Evolutionary conservation across 2,113 vertebrate species (phyloP).

Genomic region (Upupa epops): DNA sequence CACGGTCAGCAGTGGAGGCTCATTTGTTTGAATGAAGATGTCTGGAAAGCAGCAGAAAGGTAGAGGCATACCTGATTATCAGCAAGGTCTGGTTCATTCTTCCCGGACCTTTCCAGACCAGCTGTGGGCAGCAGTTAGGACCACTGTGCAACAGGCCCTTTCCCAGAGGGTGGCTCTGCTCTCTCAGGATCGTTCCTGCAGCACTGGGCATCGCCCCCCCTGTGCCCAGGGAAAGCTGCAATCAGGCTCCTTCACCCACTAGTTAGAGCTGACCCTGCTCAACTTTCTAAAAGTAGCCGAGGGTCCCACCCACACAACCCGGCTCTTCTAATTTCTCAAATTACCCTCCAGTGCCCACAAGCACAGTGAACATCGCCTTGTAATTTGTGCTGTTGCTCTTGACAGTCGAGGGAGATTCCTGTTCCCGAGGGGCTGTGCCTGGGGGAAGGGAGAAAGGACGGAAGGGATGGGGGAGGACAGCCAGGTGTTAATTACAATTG

Average conservation of each 20-base stretch:
- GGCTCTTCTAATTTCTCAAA: constrained; percentile 69
- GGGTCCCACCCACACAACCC: constrained; percentile 61
- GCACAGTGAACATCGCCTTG: constrained; percentile 78
- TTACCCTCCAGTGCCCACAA: constrained; percentile 72
- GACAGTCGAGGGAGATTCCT: constrained; percentile 57
- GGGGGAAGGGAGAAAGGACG: neutral
- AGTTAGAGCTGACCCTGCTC: constrained; percentile 72
- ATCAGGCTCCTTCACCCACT: constrained; percentile 62
- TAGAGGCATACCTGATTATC: neutral
- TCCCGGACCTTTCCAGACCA: neutral
- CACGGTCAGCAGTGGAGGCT: neutral
- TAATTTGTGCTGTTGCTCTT: constrained; percentile 75
- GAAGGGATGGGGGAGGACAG: neutral
- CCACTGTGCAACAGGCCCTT: neutral
- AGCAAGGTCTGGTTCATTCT: neutral
- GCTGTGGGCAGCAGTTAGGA: neutral
- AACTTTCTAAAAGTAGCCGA: constrained; percentile 67
- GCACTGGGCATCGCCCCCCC: neutral
- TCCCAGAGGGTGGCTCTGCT: neutral
- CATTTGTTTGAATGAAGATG: neutral
- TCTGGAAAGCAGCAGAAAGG: neutral
- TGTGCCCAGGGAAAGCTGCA: constrained; percentile 8
- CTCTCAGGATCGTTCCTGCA: neutral
- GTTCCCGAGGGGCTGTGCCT: constrained; percentile 38
- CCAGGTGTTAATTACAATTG: neutral